Base-by-base conservation (phyloP, 2,113 vertebrate genomes). In the Cacatua alba region DNA sequence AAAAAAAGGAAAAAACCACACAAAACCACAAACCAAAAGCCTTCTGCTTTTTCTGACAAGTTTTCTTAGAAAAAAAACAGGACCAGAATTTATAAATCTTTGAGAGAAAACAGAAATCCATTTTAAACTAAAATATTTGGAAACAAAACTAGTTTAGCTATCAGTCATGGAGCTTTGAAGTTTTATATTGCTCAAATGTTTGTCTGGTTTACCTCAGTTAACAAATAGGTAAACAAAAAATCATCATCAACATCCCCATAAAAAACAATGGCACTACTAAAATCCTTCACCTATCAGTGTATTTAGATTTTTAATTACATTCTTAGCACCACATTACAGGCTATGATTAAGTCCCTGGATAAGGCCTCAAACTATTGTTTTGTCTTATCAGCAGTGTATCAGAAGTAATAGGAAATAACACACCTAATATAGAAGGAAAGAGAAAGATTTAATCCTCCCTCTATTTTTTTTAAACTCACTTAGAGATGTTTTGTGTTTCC, bases 291-390 rank as follows among this genome's bases (percentile, higher is more conserved):
- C 60, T 76, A 41, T 13, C 64, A 55, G 13, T 37, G 18, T 20
- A 53, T 85, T 96, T 65, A 63, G 52, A n/a, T 65, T 82, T 94
- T 90, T 89, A 94, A 90, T 93, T 77, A 86, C 59, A 90, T 25
- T 57, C 49, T 29, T 63, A 68, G 65, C 76, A 69, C 64, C 57
- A 41, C n/a, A 9, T 33, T 60, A 33, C 37, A 64, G 69, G 44
- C 65, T 83, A 39, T 1, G 3, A 72, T 60, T 21, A 84, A 84
- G 69, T 69, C 65, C 44, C 65, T 57, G 80, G 52, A 10, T 71
- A 82, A 94, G 91, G 91, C 86, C 94, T 71, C 59, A 16, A 89
- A 87, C 69, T 78, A 52, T 51, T 59, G 26, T 72, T 85, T 46
- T 82, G 74, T 82, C 86, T 75, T 8, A 69, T 64, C 18, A 65